Percentiles rank a stretch among this genome's conserved stretches.
Conservation (phyloP, 2,113 vertebrate genomes). For the Oryzias javanicus region DNA sequence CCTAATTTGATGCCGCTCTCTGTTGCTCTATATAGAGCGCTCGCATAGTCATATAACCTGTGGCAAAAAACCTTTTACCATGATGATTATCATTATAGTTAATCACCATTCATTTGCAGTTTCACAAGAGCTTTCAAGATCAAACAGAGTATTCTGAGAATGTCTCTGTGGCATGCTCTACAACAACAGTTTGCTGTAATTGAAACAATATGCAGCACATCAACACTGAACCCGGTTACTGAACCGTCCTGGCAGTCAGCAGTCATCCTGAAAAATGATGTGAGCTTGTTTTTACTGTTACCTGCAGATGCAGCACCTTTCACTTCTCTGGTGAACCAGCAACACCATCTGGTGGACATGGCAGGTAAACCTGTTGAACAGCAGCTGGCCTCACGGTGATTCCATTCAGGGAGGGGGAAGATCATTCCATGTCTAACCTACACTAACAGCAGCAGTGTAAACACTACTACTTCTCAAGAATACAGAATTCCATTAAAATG, state of each 20-base stretch:
- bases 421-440: no score
- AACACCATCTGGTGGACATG: conserved; percentile 66
- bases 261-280: conserved; percentile 59
- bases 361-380: conserved; percentile 27
- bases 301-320: conserved; percentile 12
- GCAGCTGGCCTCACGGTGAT: neutral
- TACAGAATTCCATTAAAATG: no score
- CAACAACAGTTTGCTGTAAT: conserved; percentile 66
- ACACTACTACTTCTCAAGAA: no score
- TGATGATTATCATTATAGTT: conserved; percentile 70
- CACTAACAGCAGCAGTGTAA: no score
- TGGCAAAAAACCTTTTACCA: conserved; percentile 63
- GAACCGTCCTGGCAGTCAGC: conserved; percentile 65
- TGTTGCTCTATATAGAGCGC: conserved; percentile 23
- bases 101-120: conserved; percentile 73
- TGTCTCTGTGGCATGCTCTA: conserved; percentile 53
- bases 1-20: conserved; percentile 1
- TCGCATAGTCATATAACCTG: conserved; percentile 62
- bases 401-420: no score
- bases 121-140: conserved; percentile 72
- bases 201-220: conserved; percentile 69
- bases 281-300: conserved; percentile 38
- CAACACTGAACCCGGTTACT: conserved; percentile 61
- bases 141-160: conserved; percentile 71
- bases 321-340: conserved; percentile 19